These are phyloP conservation scores for Rousettus madagascariensis DNA, from an alignment of 2,797 vertebrate species.

Conservation along the genomic window DNA sequence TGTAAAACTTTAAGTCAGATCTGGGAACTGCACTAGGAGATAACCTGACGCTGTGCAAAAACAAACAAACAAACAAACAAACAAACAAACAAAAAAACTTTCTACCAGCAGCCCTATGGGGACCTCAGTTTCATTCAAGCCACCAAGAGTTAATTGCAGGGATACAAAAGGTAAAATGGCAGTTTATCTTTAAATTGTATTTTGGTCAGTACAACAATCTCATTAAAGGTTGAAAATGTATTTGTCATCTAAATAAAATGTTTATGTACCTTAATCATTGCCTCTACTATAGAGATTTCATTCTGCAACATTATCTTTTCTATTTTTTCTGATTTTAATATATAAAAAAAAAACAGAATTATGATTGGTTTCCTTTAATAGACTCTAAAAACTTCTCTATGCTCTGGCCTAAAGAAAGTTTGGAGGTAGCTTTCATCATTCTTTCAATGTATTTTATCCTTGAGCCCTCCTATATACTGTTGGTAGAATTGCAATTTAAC, in stretches of 20 bases:
- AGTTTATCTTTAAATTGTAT: constrained; percentile 2
- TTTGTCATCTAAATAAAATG: neutral
- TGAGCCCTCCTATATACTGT: neutral
- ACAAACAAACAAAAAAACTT: neutral
- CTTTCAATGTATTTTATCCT: neutral
- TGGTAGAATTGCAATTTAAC: neutral
- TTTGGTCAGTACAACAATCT: neutral
- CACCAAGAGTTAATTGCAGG: neutral
- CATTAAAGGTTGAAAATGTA: constrained; percentile 32
- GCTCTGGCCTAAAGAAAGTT: neutral
- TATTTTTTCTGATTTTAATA: neutral
- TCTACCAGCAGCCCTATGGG: neutral
- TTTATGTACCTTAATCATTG: neutral
- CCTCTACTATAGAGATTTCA: neutral
- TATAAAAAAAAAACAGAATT: neutral
- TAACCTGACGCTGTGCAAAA: neutral
- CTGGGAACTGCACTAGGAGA: neutral
- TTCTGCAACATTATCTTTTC: neutral
- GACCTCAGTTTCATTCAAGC: neutral
- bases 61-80: neutral
- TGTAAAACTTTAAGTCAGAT: neutral
- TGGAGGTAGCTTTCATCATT: neutral
- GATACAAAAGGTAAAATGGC: neutral
- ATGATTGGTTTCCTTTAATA: neutral
- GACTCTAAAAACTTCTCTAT: neutral